Percentiles rank a stretch among this genome's conserved stretches.
Conservation (phyloP, 2,888 invertebrate genomes). For the Rotaria macrura region DNA sequence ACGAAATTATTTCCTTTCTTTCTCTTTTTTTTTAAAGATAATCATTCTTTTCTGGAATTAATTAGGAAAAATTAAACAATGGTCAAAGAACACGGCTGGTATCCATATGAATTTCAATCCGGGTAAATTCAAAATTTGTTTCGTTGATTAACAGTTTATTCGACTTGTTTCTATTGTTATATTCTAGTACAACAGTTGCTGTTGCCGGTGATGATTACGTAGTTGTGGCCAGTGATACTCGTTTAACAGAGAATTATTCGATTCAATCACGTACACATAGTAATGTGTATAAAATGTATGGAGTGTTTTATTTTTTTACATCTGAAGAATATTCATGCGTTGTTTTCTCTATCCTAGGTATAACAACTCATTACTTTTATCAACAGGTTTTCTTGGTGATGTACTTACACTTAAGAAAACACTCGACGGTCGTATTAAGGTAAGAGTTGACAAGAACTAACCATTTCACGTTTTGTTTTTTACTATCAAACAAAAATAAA, state of each 20-base stretch:
- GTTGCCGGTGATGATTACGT: conserved; percentile 89
- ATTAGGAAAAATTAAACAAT: neutral
- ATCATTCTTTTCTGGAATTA: neutral
- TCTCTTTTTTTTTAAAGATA: neutral
- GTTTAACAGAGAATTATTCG: conserved; percentile 76
- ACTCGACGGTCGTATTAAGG: conserved; percentile 59
- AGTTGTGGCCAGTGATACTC: conserved; percentile 85
- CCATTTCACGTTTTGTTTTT: neutral
- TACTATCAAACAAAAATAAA: no score
- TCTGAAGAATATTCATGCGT: no score
- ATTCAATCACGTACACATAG: conserved; percentile 78
- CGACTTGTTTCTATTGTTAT: neutral
- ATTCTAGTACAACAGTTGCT: conserved; percentile 71
- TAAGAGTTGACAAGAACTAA: conserved; percentile 59
- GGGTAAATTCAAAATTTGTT: neutral
- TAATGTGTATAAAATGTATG: conserved; percentile 56
- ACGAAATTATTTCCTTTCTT: neutral
- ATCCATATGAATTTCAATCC: neutral
- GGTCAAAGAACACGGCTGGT: neutral
- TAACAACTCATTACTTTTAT: conserved; percentile 42
- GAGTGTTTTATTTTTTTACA: no score
- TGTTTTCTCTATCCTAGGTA: neutral
- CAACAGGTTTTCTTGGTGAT: conserved; percentile 95
- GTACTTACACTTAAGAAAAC: conserved; percentile 76
- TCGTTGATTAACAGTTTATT: no score